Evolutionary conservation across 2,888 invertebrate species (phyloP), one percentile per base, ranked within the genome.

Genomic region (Calliscelio sp.): DNA sequence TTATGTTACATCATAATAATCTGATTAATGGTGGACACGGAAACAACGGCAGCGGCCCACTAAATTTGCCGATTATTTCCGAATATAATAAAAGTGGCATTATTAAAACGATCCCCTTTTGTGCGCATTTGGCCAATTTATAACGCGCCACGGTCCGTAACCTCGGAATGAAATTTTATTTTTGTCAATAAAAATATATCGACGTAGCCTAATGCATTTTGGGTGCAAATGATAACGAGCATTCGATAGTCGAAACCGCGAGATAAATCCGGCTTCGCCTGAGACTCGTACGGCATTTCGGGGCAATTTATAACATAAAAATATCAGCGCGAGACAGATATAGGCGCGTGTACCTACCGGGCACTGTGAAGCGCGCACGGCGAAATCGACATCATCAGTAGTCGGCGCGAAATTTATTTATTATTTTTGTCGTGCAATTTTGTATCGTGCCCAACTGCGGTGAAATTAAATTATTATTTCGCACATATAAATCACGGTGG

Each of bases 381-480:
- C 88, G 87, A 89, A 90, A 91, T 89, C 90, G 89, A 86, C 86
- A 86, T 85, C 86, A 85, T 83, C 85, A 84, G 84, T 87, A 82
- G 85, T 57, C 88, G 82, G 59, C 77, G 63, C 75, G 85, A 66
- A 88, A 87, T 93, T 92, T 92, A 92, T 93, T 93, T 92, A 92
- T 93, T 92, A 93, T 93, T 93, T 93, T 92, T 93, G 91, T 92
- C 92, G 92, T 89, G 92, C 91, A 90, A 92, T 92, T 92, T 92
- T 90, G 92, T 91, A 91, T 91, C 90, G 91, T 90, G 91, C 90
- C 89, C 91, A 90, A 91, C 90, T 90, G 92, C 90, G 92, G 90
- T 90, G 91, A 92, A 93, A 93, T 93, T 93, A 93, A 92, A 93
- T 93, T 93, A 93, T 93, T 93, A 92, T 93, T 93, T 93, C 90